Conservation (phyloP, 2,113 vertebrate genomes). For the Oncorhynchus gorbuscha region DNA sequence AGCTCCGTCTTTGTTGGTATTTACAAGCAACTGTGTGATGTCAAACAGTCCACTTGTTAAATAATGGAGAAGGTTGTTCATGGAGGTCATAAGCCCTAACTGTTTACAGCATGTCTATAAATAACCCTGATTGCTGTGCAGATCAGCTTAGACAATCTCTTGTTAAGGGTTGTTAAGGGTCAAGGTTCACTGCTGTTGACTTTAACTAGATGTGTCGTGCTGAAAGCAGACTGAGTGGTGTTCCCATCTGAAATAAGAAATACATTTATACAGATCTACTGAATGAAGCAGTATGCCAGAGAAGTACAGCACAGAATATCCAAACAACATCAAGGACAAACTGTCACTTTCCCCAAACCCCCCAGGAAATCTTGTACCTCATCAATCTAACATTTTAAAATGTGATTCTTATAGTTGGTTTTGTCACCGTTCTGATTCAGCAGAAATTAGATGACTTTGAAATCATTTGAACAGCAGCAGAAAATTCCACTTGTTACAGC, state of each 20-base stretch:
- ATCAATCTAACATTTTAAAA: conserved; percentile 15
- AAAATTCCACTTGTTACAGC: conserved; percentile 4
- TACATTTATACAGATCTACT: not conserved
- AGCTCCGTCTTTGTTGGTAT: not conserved
- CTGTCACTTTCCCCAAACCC: conserved; percentile 6
- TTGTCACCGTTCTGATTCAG: conserved; percentile 42
- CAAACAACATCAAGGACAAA: conserved; percentile 11
- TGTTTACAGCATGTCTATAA: conserved; percentile 5
- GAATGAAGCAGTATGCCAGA: not conserved
- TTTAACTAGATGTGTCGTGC: not conserved
- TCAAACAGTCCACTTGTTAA: conserved; percentile 6
- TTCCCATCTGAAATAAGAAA: not conserved
- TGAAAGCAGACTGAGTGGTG: not conserved
- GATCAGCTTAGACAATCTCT: conserved; percentile 4
- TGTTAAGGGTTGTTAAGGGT: not conserved
- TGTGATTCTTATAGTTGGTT: conserved; percentile 31
- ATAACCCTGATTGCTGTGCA: not conserved
- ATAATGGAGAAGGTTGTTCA: not conserved
- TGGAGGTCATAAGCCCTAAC: conserved; percentile 8
- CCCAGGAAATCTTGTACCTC: conserved; percentile 21
- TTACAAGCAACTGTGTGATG: conserved; percentile 5
- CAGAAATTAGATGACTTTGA: conserved; percentile 30
- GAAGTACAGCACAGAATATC: not conserved
- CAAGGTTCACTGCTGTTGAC: not conserved
- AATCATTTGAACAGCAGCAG: conserved; percentile 30